Conservation (phyloP, 1,140 invertebrate species). For the Papilio polyxenes region DNA sequence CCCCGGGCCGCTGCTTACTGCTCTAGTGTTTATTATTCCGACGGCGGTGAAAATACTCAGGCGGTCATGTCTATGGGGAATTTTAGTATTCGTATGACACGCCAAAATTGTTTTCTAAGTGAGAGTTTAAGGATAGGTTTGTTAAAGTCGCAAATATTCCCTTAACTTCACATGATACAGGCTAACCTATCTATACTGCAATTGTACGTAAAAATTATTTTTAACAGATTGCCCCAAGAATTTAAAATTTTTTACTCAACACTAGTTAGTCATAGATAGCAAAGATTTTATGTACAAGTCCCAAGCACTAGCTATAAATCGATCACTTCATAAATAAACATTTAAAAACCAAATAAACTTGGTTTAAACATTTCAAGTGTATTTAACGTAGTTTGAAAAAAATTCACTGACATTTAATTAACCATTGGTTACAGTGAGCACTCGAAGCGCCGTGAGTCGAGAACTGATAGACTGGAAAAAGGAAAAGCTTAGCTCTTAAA, state of each 20-base stretch:
- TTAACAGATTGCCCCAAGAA: too few species aligned
- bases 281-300: not conserved
- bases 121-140: not conserved
- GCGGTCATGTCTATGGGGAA: conserved; percentile 40
- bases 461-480: conserved; percentile 34
- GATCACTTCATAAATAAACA: not conserved
- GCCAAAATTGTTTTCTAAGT: not conserved
- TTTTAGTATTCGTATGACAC: conserved; percentile 25
- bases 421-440: not conserved
- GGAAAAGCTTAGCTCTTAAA: conserved; percentile 32
- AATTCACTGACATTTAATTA: not conserved
- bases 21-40: conserved; percentile 56
- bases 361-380: conserved; percentile 1
- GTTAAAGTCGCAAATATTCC: not conserved
- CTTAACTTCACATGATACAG: not conserved
- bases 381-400: not conserved
- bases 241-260: too few species aligned
- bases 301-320: not conserved
- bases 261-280: too few species aligned
- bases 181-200: too few species aligned
- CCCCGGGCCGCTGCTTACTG: conserved; percentile 42
- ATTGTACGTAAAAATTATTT: too few species aligned
- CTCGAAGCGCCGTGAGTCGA: not conserved
- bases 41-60: conserved; percentile 51
- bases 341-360: not conserved